These are phyloP conservation scores for Chinchilla lanigera DNA, from an alignment of 2,113 vertebrate species.

Conservation along the genomic window DNA sequence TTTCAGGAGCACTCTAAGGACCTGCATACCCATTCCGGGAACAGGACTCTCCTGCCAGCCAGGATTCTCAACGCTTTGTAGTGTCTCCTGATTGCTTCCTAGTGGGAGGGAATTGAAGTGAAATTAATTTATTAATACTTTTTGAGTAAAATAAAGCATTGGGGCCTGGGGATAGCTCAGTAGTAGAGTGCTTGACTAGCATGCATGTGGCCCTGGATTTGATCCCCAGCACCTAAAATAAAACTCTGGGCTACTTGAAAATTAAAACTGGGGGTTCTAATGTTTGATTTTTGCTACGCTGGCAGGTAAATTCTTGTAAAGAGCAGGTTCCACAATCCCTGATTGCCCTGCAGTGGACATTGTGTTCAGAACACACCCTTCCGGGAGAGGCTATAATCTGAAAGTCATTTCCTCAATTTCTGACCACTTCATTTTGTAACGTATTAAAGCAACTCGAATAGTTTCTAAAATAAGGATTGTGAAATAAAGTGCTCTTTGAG, in stretches of 20 bases:
- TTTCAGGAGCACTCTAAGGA: neutral
- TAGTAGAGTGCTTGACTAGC: neutral
- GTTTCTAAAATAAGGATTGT: neutral
- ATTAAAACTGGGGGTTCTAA: neutral
- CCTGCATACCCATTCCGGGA: rapidly evolving
- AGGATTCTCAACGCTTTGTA: neutral
- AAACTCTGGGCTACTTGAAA: neutral
- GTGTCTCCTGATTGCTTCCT: neutral
- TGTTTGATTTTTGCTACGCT: constrained; percentile 3
- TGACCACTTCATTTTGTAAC: neutral
- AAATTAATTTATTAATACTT: neutral
- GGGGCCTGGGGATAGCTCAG: neutral
- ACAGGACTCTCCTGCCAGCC: too few relatives aligned
- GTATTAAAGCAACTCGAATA: neutral
- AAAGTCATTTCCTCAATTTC: neutral
- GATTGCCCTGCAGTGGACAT: neutral
- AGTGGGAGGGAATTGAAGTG: neutral
- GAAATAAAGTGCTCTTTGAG: neutral
- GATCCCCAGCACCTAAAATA: neutral
- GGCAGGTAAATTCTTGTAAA: neutral
- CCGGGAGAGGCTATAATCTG: neutral
- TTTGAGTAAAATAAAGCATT: constrained; percentile 9
- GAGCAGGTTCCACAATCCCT: neutral
- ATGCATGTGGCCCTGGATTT: neutral
- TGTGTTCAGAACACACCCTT: neutral